A percentile compares a stretch with the other conserved stretches of the same genome.
phyloP scores from a whole-genome alignment of 2,797 vertebrate species.

The Acanthiza pusilla region DNA sequence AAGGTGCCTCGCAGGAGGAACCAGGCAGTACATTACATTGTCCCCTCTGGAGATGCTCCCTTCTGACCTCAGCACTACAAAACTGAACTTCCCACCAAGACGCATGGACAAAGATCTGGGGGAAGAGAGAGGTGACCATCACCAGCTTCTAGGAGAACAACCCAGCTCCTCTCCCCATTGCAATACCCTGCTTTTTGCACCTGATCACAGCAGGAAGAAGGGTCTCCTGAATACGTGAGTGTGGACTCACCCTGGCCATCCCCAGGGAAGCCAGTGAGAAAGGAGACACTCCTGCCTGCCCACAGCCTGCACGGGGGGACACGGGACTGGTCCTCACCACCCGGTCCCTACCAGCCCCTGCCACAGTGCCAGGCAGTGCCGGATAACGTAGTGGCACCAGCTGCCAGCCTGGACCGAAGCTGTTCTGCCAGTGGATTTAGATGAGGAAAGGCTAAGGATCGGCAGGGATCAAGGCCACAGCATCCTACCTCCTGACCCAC shows the following conservation, averaged over 20 bases:
- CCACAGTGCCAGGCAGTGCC: accelerated
- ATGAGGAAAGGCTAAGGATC: not conserved
- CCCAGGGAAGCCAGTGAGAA: not conserved
- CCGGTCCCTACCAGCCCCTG: not conserved
- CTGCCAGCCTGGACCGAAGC: not conserved
- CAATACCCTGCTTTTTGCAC: not conserved
- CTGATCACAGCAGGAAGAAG: accelerated
- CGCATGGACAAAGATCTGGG: not conserved
- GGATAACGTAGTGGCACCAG: accelerated
- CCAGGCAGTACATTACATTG: accelerated
- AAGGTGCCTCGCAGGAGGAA: not conserved
- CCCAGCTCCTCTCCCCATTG: not conserved
- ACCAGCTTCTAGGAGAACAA: not conserved
- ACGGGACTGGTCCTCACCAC: accelerated
- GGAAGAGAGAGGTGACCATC: accelerated
- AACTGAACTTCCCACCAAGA: not conserved
- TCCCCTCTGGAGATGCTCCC: accelerated
- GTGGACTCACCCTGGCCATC: accelerated
- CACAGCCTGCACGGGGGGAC: not conserved
- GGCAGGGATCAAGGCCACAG: not conserved
- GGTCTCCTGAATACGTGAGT: accelerated
- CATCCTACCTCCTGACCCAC: constrained; percentile 1
- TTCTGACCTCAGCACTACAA: not conserved
- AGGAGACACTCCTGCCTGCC: not conserved
- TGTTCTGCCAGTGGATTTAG: not conserved